phyloP scores from a whole-genome alignment of 2,797 vertebrate species.

The Champsocephalus esox region DNA sequence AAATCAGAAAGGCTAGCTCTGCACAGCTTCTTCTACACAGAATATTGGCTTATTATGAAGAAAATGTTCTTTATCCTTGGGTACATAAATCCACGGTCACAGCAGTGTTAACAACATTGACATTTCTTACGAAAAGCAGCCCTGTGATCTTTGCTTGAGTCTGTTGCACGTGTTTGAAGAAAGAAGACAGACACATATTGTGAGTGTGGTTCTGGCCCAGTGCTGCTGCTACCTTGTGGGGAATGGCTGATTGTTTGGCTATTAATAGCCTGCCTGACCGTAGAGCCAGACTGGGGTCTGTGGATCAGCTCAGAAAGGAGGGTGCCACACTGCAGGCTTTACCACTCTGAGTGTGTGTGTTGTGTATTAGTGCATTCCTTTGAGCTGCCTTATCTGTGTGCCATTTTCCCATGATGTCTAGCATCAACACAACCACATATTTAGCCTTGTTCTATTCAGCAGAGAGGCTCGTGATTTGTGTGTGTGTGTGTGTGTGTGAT shows the following conservation, averaged over 20 bases:
- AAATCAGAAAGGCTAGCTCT: neutral
- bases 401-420: slow-evolving; percentile 19
- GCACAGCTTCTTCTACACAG: neutral
- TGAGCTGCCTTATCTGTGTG: slow-evolving; percentile 1
- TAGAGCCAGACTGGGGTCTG: slow-evolving; percentile 64
- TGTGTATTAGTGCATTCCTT: slow-evolving; percentile 13
- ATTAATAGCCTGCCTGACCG: slow-evolving; percentile 75
- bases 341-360: slow-evolving; percentile 11
- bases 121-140: slow-evolving; percentile 27
- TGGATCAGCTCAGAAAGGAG: slow-evolving; percentile 58
- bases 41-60: no score
- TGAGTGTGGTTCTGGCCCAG: slow-evolving; percentile 50
- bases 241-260: slow-evolving; percentile 77
- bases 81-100: slow-evolving; percentile 16
- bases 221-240: slow-evolving; percentile 60
- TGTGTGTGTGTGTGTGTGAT: slow-evolving; percentile 1
- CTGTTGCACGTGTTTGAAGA: slow-evolving; percentile 11
- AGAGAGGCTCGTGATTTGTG: neutral
- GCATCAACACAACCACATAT: neutral
- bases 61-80: neutral
- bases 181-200: slow-evolving; percentile 10
- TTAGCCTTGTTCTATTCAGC: neutral
- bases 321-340: slow-evolving; percentile 39
- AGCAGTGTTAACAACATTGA: slow-evolving; percentile 8
- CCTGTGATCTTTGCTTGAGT: slow-evolving; percentile 19